Evolutionary conservation across 2,888 invertebrate species (phyloP), one percentile per base, ranked within the genome.

Genomic region (Chloroclysta siterata): DNA sequence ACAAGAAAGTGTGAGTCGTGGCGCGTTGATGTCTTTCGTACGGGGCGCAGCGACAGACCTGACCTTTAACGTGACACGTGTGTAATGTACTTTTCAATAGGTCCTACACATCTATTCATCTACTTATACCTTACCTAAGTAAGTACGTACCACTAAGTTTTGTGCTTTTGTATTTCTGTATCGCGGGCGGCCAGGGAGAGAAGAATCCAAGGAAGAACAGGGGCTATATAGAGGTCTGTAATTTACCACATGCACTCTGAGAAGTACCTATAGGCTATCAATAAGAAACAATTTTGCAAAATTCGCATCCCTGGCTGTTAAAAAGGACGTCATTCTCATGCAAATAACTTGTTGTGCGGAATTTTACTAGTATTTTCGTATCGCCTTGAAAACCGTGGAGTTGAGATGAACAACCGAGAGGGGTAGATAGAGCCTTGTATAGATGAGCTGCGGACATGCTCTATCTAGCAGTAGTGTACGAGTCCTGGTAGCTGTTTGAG

Each of bases 21-120:
- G 71, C 81, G 83, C 87, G 88, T 88, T 86, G 84, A 87, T 77
- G 82, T 88, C 87, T 85, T 87, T 85, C 60, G 68, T 76, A 80
- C 66, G 60, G 47, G 2, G 64, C 66, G 59, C 53, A 42, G 17
- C 54, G 48, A 33, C 54, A 29, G 39, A 41, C 42, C 41, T 52
- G 57, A 65, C 61, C 65, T 63, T 60, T 70, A n/a, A 50, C 51
- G 51, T 64, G 63, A 51, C 46, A 55, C 59, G 44, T 58, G 64
- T 58, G 36, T 56, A 57, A 47, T 51, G 54, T 57, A 15, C 42
- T 53, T 56, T 63, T 54, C 39, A 29, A 42, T 51, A 36, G 44
- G 15, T 60, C 15, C 15, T 52, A 14, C 11, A 39, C 41, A 14
- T 15, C 17, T 10, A 48, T 56, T 50, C 41, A 53, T 41, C 51